phyloP scores from a whole-genome alignment of 2,888 invertebrate species.

The Diloba caeruleocephala region DNA sequence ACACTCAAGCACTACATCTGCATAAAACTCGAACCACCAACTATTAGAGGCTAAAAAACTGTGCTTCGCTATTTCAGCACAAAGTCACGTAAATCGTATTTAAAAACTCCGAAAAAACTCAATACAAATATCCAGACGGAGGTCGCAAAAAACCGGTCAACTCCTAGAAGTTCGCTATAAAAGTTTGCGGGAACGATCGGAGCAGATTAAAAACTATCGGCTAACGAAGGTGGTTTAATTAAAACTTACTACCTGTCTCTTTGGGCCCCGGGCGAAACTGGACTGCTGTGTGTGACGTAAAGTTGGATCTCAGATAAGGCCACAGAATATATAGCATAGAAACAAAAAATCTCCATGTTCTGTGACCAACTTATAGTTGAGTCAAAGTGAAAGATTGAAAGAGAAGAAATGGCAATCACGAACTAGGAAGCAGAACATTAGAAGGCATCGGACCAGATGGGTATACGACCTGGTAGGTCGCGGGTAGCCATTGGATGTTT shows the following conservation, averaged over 20 bases:
- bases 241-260: slow-evolving; percentile 56
- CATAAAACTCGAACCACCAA: slow-evolving; percentile 24
- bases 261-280: slow-evolving; percentile 25
- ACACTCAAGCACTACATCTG: slow-evolving; percentile 10
- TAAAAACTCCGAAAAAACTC: slow-evolving; percentile 44
- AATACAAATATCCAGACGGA: slow-evolving; percentile 39
- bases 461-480: too few species aligned
- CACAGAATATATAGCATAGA: too few species aligned
- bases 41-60: slow-evolving; percentile 35
- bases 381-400: too few species aligned
- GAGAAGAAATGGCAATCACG: too few species aligned
- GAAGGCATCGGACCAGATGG: too few species aligned
- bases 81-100: slow-evolving; percentile 47
- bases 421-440: too few species aligned
- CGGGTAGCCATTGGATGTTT: too few species aligned
- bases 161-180: slow-evolving; percentile 33
- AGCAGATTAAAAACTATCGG: slow-evolving; percentile 71
- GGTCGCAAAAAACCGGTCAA: slow-evolving; percentile 25
- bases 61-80: slow-evolving; percentile 23
- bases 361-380: too few species aligned
- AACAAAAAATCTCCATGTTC: too few species aligned
- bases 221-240: slow-evolving; percentile 67
- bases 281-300: slow-evolving; percentile 1
- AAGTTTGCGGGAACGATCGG: slow-evolving; percentile 48
- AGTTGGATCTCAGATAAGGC: too few species aligned